Base-by-base conservation (phyloP, 2,113 vertebrate genomes). In the Pangasianodon gigas region DNA sequence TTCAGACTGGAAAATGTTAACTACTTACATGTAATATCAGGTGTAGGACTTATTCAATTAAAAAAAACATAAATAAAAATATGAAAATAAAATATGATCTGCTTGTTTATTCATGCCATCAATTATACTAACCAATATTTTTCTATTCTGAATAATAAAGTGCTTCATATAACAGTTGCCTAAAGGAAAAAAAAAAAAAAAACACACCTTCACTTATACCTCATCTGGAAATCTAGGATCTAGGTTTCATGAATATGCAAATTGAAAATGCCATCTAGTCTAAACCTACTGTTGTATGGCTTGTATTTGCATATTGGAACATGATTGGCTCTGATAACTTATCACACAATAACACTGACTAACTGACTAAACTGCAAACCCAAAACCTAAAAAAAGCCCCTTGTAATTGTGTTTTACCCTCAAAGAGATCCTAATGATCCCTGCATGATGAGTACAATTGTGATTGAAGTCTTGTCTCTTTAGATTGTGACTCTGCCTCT, bases 401-500 rank as follows among this genome's bases (percentile, higher is more conserved):
- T 41, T n/a, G 9, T 48, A 51, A 13, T 52, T 48, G 44, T 48
- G 44, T 85, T 60, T 60, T 37, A 52, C 37, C 52, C 32, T 46
- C 37, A 29, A 13, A 58, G 16, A 58, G 19, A 46, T 46, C 21
- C 8, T 24, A 24, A 77, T 21, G 11, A 51, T 51, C 46, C 46
- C 46, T 16, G 48, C 77, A 52, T 51, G 46, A 79, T 7, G 44
- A 29, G 44, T 48, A 29, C 21, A 51, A 46, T 4, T 80, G 7
- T 54, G 79, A 82, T 16, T 82, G 79, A 54, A 82, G 51, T 54
- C 48, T 54, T 18, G 13, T 32, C 88, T 92, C 67, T 92, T 91
- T 94, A 92, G 93, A 93, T 92, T 93, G 74, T 37, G 80, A 16
- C 91, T 92, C 88, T 95, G 94, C 92, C 88, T 85, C 90, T 95